Base-by-base conservation (phyloP, 2,113 vertebrate genomes). In the Gasterosteus nipponicus region DNA sequence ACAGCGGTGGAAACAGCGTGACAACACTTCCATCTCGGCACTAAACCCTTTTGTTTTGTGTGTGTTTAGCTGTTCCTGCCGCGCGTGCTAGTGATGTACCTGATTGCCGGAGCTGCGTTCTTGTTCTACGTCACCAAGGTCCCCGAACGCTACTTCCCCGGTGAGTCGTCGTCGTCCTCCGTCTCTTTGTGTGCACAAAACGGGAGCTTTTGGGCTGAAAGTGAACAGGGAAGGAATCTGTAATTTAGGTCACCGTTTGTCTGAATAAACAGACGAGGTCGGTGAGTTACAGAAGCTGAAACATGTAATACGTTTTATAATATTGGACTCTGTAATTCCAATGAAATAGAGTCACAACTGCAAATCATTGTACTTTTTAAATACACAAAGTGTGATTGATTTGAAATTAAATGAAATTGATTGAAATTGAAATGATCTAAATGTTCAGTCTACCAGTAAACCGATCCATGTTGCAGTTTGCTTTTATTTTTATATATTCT, bases 71-170 rank as follows among this genome's bases (percentile, higher is more conserved):
- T 96, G 78, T 99, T 99, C 91, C 95, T 97, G 59, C 97, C 98
- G 0, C 97, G 98, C n/a, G 95, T 99, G 35, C 69, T 97, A 70
- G 92, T 97, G 84, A 99, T 99, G 98, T 99, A 99, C 86, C 81
- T 96, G 84, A 96, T 99, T 18, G 97, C 97, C 86, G 95, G 94
- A 38, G 92, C 95, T 49, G 98, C 97, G 73, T 98, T 99, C 91
- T 88, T 99, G 49, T 97, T 99, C 93, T 99, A 99, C 73, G 93
- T 97, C 93, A 98, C 97, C 90, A 99, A 99, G 94, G 96, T 99
- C 83, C 98, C 98, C 51, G 98, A 99, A 84, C 95, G 97, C 68
- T 99, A 96, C 85, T 99, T 99, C 83, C 97, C 98, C 93, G 98
- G 98, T 99, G 89, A 84, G 94, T 51, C 58, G 22, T 51, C 58